Evolutionary conservation across 1,140 invertebrate species (phyloP).

Genomic region (Drosophila asahinai): DNA sequence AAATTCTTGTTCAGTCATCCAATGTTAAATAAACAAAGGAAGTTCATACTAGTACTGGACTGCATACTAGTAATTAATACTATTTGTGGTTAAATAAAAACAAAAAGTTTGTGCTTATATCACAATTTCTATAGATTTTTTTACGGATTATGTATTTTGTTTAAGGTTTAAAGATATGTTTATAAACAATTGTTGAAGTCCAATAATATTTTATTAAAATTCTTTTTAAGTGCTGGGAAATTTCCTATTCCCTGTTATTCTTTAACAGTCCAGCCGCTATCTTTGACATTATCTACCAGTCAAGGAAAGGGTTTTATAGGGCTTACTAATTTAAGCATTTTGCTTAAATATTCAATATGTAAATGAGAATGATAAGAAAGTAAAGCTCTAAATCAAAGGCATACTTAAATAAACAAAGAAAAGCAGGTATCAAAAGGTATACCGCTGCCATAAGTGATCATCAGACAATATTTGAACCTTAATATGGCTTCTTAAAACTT

Average conservation of each 20-base stretch:
- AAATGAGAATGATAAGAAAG: constrained; percentile 20
- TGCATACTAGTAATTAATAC: too few species aligned
- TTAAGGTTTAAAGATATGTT: background rate
- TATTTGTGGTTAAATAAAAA: too few species aligned
- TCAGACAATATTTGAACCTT: background rate
- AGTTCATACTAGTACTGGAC: too few species aligned
- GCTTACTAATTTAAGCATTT: background rate
- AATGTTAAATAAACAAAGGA: too few species aligned
- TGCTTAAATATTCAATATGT: constrained; percentile 13
- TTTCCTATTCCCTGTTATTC: background rate
- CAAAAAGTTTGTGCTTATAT: too few species aligned
- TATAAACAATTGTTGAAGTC: background rate
- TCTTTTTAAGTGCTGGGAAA: background rate
- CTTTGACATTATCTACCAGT: constrained; percentile 8
- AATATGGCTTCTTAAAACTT: background rate
- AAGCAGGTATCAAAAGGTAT: background rate
- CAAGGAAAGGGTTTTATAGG: constrained; percentile 6
- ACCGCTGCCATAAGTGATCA: background rate
- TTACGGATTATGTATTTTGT: too few species aligned
- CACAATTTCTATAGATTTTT: too few species aligned
- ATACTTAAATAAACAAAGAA: background rate
- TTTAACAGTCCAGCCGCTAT: constrained; percentile 1
- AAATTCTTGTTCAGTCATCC: background rate
- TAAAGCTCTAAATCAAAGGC: background rate
- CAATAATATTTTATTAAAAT: background rate